These are phyloP conservation scores for Belonocnema kinseyi DNA, from an alignment of 1,140 invertebrate species.

Conservation along the genomic window DNA sequence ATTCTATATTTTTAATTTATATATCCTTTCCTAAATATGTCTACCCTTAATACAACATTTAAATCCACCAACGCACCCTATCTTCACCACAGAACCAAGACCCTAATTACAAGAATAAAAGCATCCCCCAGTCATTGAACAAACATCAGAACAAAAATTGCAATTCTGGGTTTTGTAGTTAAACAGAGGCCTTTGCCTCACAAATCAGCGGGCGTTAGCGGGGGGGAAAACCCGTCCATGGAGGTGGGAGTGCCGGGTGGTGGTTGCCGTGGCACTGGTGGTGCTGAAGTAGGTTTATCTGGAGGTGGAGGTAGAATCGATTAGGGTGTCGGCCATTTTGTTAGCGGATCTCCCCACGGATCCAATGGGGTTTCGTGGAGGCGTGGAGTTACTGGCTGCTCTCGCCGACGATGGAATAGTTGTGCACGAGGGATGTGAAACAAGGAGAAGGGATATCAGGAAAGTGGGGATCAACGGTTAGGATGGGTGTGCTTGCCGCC, in stretches of 20 bases:
- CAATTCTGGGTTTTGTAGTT: not conserved
- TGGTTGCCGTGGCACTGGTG: conserved; percentile 34
- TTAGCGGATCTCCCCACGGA: conserved; percentile 56
- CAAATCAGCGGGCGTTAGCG: conserved; percentile 30
- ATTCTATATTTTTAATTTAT: too few relatives aligned
- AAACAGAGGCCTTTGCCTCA: not conserved
- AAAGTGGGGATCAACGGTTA: conserved; percentile 44
- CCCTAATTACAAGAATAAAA: too few relatives aligned
- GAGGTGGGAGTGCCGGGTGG: conserved; percentile 36
- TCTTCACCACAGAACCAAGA: too few relatives aligned
- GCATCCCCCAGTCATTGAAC: too few relatives aligned
- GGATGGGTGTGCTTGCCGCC: conserved; percentile 51
- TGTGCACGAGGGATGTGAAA: conserved; percentile 28
- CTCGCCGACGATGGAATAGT: conserved; percentile 28
- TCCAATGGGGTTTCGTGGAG: conserved; percentile 56
- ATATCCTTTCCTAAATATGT: too few relatives aligned
- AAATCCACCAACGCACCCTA: too few relatives aligned
- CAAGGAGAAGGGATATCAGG: not conserved
- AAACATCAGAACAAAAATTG: too few relatives aligned
- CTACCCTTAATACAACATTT: too few relatives aligned
- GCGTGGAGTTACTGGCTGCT: conserved; percentile 64
- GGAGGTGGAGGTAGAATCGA: conserved; percentile 60
- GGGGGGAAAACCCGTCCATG: conserved; percentile 32
- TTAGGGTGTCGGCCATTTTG: conserved; percentile 71
- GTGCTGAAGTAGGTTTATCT: conserved; percentile 31